Evolutionary conservation across 2,797 vertebrate species (phyloP), one percentile per base, ranked within the genome.

Genomic region (Neosilurus mollespiculum): DNA sequence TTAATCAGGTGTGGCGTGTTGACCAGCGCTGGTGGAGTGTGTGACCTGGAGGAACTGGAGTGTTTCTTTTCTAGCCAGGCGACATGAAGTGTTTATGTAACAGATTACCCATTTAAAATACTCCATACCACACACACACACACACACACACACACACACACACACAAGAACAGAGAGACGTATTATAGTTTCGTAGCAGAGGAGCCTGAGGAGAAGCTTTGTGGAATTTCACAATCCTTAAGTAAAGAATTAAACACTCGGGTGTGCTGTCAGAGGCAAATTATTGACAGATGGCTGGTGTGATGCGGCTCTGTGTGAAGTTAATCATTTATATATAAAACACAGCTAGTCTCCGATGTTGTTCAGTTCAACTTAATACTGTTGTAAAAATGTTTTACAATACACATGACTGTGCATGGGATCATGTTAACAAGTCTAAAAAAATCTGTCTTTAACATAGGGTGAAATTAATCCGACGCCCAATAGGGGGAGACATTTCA

Each of bases 51-150:
- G 73, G 79, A 87, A 78, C 64, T 67, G 66, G 78, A 82, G 81
- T 84, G 85, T 83, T 78, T 84, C 78, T 59, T 84, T 78, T 4
- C 58, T 82, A 56, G 24, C 49, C 59, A 22, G 78, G 66, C 69
- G 1, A 75, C 81, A 51, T 67, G 59, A 53, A 80, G 80, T 86
- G 80, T 89, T 86, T 87, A 84, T 85, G 86, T 61, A 84, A 43
- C 3, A 80, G 81, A 81, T 66, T 66, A 86, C 83, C 70, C 53
- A 77, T 56, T 71, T 72, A 77, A 88, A 80, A 24, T 20, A 62
- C 70, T 65, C 66, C 24, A 81, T 54, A 65, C 37, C 53, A 49
- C 79, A 61, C 54, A 49, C 54, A 59, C 66, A 59, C 79, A 70
- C 66, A 81, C 78, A 81, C 69, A 80, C 78, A 62, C 61, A 64